Base-by-base conservation (phyloP, 2,797 vertebrate species). In the Lagodon rhomboides region DNA sequence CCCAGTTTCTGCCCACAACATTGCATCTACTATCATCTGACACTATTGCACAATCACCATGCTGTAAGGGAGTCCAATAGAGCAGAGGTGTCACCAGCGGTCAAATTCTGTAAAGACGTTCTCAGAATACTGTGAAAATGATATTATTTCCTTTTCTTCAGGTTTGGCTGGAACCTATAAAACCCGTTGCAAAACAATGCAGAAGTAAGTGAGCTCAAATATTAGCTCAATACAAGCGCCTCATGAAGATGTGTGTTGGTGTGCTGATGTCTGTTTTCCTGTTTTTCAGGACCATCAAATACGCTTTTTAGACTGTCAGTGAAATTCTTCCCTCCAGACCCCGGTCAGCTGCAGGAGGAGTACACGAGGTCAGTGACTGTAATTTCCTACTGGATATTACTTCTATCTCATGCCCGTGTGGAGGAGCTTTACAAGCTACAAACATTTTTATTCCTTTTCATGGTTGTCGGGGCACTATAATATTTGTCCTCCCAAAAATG, bases 291-390 rank as follows among this genome's bases (percentile, higher is more conserved):
- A 89, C 98, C 98, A 59, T 96, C 95, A 89, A 98, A 96, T 62
- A 90, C 96, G 0, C 75, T 97, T 34, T 96, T 99, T 87, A 96
- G 97, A 73, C 95, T 99, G 61, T 97, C 98, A 0, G 98, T 99
- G 1, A 99, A 99, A 86, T 99, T 99, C 85, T 99, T 99, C 81
- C 98, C 98, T n/a, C 98, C 98, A 5, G 98, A 99, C 80, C 98
- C 98, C 0, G 98, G 98, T 80, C 98, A 99, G 87, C 89, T 99
- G 80, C 98, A 99, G 80, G 98, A 99, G 79, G 98, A 99, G 75
- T 98, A 96, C 51, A 99, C 97, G 0, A 96, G 98, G 98, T 99
- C 82, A 83, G 89, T 84, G 68, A 77, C 66, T 83, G 61, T 68
- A 59, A 83, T 84, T 86, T 86, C 78, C 58, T 76, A 62, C 61